Evolutionary conservation across 2,888 invertebrate species (phyloP), one percentile per base, ranked within the genome.

Genomic region (Drosophila testacea): DNA sequence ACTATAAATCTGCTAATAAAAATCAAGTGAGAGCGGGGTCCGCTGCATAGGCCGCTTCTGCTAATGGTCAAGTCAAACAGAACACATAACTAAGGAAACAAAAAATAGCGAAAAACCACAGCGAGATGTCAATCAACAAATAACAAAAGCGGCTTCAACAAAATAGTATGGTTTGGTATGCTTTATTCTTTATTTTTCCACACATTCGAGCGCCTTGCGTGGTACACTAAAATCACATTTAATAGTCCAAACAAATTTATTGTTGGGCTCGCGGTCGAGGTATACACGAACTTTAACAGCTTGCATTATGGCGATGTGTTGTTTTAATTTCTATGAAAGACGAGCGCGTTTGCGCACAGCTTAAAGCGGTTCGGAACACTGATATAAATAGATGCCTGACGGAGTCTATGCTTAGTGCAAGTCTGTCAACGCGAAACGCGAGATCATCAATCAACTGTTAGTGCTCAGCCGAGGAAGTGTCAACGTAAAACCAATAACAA

Each of bases 161-260:
- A 77, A 65, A 73, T 42, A 51, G 6, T 41, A 46, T 46, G 27
- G 46, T 64, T 83, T 39, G 16, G 47, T 44, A 52, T 54, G 70
- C 50, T 62, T 63, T 64, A 59, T 62, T 47, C 73, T 78, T 61
- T 69, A 64, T 73, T 76, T 76, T 75, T 60, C 64, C 66, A 69
- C 57, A 52, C 47, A 42, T 56, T 22, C 7, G 28, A 68, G 34
- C 52, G 55, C 68, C 66, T 81, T 68, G 71, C 84, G 79, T 84
- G 87, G 77, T 78, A 80, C 73, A 74, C 76, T 69, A 82, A 85
- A 85, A 87, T 89, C 85, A 82, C 77, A 73, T 89, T 86, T 89
- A 87, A 86, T 89, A 88, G 86, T 77, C 83, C 75, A 80, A 89
- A 88, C 85, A 89, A 71, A 81, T 88, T 66, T 74, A 57, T 70